Percentiles rank a stretch among this genome's conserved stretches.
phyloP scores from a whole-genome alignment of 2,797 vertebrate genomes.

The Pangasius macronema region DNA sequence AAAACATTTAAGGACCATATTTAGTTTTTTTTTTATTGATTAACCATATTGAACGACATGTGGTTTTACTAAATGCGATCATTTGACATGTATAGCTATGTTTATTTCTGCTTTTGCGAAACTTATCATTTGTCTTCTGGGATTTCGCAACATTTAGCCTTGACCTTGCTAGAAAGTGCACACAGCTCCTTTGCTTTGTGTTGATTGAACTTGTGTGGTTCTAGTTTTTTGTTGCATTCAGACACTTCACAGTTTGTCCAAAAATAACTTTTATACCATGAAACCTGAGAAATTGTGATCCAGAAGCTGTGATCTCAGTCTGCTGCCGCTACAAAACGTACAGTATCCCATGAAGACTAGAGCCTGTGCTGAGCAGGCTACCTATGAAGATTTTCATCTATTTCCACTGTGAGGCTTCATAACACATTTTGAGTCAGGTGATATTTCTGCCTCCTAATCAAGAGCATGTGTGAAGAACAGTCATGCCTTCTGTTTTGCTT shows the following conservation, averaged over 20 bases:
- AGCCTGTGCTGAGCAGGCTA: conserved; percentile 8
- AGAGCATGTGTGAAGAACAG: conserved; percentile 38
- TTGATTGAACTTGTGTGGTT: background rate
- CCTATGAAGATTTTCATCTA: conserved; percentile 40
- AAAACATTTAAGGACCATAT: conserved; percentile 66
- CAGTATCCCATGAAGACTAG: conserved; percentile 3
- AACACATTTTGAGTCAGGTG: conserved; percentile 45
- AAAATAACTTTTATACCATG: background rate
- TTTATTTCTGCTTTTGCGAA: conserved; percentile 13
- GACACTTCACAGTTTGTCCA: background rate
- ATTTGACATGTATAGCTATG: conserved; percentile 1
- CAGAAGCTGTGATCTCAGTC: background rate
- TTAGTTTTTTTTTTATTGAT: conserved; percentile 19
- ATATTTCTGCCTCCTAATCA: conserved; percentile 45
- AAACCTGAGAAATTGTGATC: background rate
- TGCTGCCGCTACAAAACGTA: background rate
- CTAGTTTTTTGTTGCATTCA: background rate
- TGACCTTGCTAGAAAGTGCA: conserved; percentile 16
- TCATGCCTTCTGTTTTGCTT: conserved; percentile 36
- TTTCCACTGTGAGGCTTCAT: conserved; percentile 25
- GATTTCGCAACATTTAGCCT: background rate
- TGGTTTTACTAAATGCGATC: conserved; percentile 26
- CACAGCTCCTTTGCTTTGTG: background rate
- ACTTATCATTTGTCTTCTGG: background rate
- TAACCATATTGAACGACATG: conserved; percentile 46